A percentile compares a stretch with the other conserved stretches of the same genome.
Evolutionary conservation across 1,140 invertebrate species (phyloP).

Genomic region (Dreissena polymorpha): DNA sequence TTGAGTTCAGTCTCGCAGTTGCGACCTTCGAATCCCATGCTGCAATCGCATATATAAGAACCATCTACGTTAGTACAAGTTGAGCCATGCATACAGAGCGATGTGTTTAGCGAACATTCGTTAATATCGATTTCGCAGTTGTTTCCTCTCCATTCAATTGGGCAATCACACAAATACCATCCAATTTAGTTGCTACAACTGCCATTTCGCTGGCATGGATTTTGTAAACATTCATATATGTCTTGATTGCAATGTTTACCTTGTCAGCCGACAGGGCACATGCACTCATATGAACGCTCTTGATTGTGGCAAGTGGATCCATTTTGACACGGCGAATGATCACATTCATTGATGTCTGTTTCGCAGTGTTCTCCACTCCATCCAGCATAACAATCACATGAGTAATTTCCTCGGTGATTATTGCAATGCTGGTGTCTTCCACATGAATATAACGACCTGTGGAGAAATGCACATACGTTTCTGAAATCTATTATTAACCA

Average conservation of each 20-base stretch:
- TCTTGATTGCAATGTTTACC: too few species aligned
- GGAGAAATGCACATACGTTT: constrained; percentile 44
- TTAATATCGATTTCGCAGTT: not conserved
- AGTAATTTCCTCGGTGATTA: not conserved
- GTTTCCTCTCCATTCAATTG: not conserved
- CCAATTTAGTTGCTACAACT: not conserved
- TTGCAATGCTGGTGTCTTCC: not conserved
- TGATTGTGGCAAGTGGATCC: not conserved
- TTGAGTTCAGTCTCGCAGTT: too few species aligned
- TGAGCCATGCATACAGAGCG: too few species aligned
- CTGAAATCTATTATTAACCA: not conserved
- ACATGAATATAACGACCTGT: not conserved
- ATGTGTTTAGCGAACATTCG: not conserved
- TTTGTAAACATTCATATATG: too few species aligned
- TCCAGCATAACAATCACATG: not conserved
- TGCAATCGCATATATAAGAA: too few species aligned
- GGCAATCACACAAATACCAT: not conserved
- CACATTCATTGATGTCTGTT: not conserved
- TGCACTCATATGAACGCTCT: too few species aligned
- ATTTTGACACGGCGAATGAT: not conserved
- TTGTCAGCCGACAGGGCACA: too few species aligned
- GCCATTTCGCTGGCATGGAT: not conserved
- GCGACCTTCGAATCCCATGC: too few species aligned
- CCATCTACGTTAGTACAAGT: too few species aligned
- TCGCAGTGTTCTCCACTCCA: not conserved